phyloP scores from a whole-genome alignment of 2,113 vertebrate species.

The Malurus cyaneus region DNA sequence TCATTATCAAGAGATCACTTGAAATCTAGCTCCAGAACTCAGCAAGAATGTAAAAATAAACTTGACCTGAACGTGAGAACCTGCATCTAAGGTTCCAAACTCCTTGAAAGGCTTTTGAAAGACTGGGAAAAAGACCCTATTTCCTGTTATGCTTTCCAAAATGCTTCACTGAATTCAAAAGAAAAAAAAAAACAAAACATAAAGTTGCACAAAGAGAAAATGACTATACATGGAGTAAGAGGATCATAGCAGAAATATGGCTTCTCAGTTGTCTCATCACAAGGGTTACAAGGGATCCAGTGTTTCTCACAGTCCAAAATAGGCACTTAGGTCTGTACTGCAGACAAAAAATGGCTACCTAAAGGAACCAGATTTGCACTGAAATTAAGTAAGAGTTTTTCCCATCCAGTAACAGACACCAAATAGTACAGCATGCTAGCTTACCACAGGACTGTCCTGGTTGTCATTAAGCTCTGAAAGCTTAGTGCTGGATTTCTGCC shows the following conservation, averaged over 20 bases:
- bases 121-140: neutral
- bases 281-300: neutral
- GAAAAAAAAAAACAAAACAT: neutral
- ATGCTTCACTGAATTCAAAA: neutral
- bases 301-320: neutral
- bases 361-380: neutral
- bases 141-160: neutral
- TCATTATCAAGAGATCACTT: neutral
- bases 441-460: slow-evolving; percentile 82
- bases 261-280: neutral
- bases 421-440: slow-evolving; percentile 12
- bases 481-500: slow-evolving; percentile 80
- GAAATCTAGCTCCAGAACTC: neutral
- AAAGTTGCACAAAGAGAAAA: neutral
- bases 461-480: slow-evolving; percentile 79
- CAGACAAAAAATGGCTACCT: neutral
- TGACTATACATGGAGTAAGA: neutral
- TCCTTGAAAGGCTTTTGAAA: neutral
- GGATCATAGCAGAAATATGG: fast-evolving
- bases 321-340: neutral
- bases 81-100: neutral
- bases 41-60: neutral
- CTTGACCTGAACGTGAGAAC: neutral
- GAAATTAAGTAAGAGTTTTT: neutral
- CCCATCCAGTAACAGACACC: neutral